Base-by-base conservation (phyloP, 2,113 vertebrate genomes). In the Notiomystis cincta region DNA sequence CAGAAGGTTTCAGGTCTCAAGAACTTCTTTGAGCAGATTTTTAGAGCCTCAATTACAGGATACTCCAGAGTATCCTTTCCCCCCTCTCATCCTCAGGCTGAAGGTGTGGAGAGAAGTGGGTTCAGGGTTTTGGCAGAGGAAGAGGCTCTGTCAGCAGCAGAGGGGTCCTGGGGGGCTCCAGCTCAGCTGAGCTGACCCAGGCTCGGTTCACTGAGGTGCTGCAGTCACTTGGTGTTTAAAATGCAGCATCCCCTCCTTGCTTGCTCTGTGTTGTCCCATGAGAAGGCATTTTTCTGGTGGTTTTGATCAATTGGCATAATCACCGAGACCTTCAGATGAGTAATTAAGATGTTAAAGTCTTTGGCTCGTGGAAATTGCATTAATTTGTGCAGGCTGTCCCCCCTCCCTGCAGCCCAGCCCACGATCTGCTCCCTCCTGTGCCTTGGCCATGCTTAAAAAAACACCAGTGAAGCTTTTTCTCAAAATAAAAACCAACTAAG, bases 251-350 rank as follows among this genome's bases (percentile, higher is more conserved):
- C 64, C 33, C 56, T 51, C 81, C 38, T 38, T 33, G 53, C 38
- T 38, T 33, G 53, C 56, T 60, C 81, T 16, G 0, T 1, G 4
- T 7, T 56, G n/a, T 65, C 78, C 57, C 65, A 40, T 6, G 56
- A 84, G 81, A 65, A 60, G 57, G 62, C 31, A 18, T 87, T 96
- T 87, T 95, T 44, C 82, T 60, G 56, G 40, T 82, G 47, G 37
- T 64, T 95, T 81, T 78, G 56, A 93, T 90, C 92, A 64, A 54
- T 58, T 83, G 82, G 14, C 79, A 37, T 47, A 27, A 80, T 77
- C 87, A 56, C 24, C 4, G 82, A 87, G 84, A 76, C 70, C 44
- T 93, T 56, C 57, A 42, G 77, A 67, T 69, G 75, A 48, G 87
- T 66, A 86, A 95, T 75, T 93, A 86, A 83, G 64, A 77, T 1